Evolutionary conservation across 2,113 vertebrate species (phyloP).

Genomic region (Choloepus hoffmanni): DNA sequence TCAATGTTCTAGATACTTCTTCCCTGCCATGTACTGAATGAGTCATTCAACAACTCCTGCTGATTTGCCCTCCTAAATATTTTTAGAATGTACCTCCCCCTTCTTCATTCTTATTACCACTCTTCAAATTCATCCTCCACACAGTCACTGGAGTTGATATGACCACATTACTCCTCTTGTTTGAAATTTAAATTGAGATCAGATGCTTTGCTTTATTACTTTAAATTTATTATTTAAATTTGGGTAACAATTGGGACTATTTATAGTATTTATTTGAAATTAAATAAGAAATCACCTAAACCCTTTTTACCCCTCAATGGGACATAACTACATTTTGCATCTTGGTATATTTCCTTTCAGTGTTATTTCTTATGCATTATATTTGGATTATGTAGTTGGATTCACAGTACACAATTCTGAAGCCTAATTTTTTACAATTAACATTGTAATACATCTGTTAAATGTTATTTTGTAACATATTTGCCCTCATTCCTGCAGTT

Average conservation of each 20-base stretch:
- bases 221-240: not conserved
- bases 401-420: not conserved
- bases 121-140: not conserved
- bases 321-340: not conserved
- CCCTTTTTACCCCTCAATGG: not conserved
- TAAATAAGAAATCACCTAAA: not conserved
- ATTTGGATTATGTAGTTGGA: not conserved
- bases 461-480: not conserved
- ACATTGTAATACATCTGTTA: not conserved
- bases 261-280: constrained; percentile 27
- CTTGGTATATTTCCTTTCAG: not conserved
- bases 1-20: not conserved
- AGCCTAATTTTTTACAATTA: constrained; percentile 17
- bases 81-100: not conserved
- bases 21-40: not conserved
- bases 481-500: not conserved
- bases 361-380: not conserved
- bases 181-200: constrained; percentile 32
- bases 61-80: not conserved
- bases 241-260: not conserved
- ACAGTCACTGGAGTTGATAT: not conserved
- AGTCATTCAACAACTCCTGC: not conserved
- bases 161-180: not conserved
- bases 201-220: constrained; percentile 26
- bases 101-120: not conserved